Evolutionary conservation across 2,113 vertebrate genomes (phyloP), one percentile per base, ranked within the genome.

Genomic region (Phrynosoma platyrhinos): DNA sequence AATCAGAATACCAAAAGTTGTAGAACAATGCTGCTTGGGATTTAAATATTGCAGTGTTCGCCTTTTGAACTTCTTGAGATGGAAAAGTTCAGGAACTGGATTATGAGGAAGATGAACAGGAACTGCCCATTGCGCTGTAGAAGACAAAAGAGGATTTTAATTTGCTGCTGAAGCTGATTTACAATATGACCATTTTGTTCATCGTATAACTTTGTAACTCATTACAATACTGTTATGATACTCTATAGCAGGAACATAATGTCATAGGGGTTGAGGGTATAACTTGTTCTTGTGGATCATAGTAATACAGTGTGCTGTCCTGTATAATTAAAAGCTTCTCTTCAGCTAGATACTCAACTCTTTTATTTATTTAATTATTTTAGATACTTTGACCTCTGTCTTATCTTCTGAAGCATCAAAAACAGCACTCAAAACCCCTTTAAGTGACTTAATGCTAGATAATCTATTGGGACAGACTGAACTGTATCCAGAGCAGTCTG

Each of bases 391-490:
- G 25, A 1, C 25, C 42, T 14, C 42, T 52, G 76, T 25, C 76
- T 78, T 53, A 47, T 77, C 25, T 62, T 52, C 25, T 78, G 53
- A 78, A 78, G 72, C 76, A 78, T 27, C 3, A 8, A 30, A 78
- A 52, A 9, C 10, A 53, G 76, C 76, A 78, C 13, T 16, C 10
- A 40, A 47, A 32, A 79, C 16, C 78, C 40, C 87, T 64, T 30
- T 66, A 89, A 36, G 18, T 84, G 75, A 27, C n/a, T 91, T 25
- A 47, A 64, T 83, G 13, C 42, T 82, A 82, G 36, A 21, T 87
- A 66, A 42, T 9, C 1, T 84, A 30, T 82, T 76, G 71, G 42
- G 84, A 1, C 69, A 79, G 36, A 76, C 68, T 4, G 0, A 74
- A 53, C 0, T 69, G 8, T 20, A 25, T 69, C 79, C 12, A 40